A percentile compares a stretch with the other conserved stretches of the same genome.
phyloP scores from a whole-genome alignment of 1,140 invertebrate species.

The Drosophila takahashii region DNA sequence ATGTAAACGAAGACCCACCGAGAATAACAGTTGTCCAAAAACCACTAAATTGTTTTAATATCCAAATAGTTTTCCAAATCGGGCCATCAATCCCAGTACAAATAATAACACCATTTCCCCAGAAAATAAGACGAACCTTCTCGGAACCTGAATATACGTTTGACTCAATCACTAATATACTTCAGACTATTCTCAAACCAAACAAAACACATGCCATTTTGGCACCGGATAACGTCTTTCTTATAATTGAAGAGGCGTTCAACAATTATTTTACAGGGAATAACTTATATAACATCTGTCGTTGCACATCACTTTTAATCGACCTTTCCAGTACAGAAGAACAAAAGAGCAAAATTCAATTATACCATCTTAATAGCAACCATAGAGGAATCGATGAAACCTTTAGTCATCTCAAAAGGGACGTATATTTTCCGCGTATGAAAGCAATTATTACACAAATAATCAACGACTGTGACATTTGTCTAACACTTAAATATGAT shows the following conservation, averaged over 20 bases:
- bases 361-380: constrained; percentile 11
- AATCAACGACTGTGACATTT: constrained; percentile 5
- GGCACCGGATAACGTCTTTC: constrained; percentile 4
- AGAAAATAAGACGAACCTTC: constrained; percentile 8
- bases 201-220: constrained; percentile 13
- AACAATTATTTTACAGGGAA: constrained; percentile 10
- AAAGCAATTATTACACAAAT: background rate
- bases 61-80: background rate
- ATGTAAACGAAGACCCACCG: constrained; percentile 5
- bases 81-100: background rate
- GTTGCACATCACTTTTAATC: constrained; percentile 3
- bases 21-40: background rate
- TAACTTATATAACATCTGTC: constrained; percentile 7
- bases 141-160: constrained; percentile 11
- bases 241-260: constrained; percentile 8
- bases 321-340: background rate
- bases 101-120: constrained; percentile 7
- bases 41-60: constrained; percentile 1
- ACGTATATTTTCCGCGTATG: constrained; percentile 1
- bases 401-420: constrained; percentile 9
- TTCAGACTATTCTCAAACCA: constrained; percentile 13
- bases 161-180: constrained; percentile 1
- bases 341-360: constrained; percentile 1
- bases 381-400: constrained; percentile 19
- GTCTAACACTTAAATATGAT: constrained; percentile 12